These are phyloP conservation scores for Monochamus saltuarius DNA, from an alignment of 1,140 invertebrate genomes.

Conservation along the genomic window DNA sequence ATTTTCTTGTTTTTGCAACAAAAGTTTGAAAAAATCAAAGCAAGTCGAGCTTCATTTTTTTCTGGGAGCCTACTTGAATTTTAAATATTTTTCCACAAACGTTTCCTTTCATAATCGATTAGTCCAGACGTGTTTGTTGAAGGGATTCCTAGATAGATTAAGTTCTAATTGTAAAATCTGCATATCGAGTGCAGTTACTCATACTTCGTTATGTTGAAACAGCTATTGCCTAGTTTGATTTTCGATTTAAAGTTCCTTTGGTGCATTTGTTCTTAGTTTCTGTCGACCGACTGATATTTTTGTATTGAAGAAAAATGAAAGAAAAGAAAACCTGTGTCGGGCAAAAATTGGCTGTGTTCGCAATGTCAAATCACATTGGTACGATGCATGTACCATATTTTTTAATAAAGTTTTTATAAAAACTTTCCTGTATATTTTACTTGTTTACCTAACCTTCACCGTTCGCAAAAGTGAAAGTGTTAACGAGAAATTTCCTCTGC, in stretches of 20 bases:
- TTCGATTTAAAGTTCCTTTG: not conserved
- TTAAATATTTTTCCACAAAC: too few relatives aligned
- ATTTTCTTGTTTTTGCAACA: too few relatives aligned
- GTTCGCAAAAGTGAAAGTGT: constrained; percentile 20
- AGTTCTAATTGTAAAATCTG: too few relatives aligned
- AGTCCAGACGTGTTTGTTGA: too few relatives aligned
- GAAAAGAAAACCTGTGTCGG: constrained; percentile 9
- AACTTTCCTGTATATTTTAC: not conserved
- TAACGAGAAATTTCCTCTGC: constrained; percentile 1
- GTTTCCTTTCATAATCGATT: too few relatives aligned
- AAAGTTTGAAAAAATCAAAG: too few relatives aligned
- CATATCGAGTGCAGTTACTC: too few relatives aligned
- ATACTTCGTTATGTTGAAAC: not conserved
- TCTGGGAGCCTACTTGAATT: too few relatives aligned
- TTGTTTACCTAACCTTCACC: constrained; percentile 3
- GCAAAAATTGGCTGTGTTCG: constrained; percentile 27
- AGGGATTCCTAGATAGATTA: too few relatives aligned
- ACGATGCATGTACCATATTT: constrained; percentile 17
- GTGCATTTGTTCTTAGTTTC: constrained; percentile 4
- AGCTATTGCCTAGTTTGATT: constrained; percentile 5
- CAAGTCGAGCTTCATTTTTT: too few relatives aligned
- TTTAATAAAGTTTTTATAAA: constrained; percentile 22
- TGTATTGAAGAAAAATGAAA: constrained; percentile 9
- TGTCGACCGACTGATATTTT: not conserved
- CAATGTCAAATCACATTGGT: constrained; percentile 4